Base-by-base conservation (phyloP, 2,888 invertebrate genomes). In the Cerastoderma edule region DNA sequence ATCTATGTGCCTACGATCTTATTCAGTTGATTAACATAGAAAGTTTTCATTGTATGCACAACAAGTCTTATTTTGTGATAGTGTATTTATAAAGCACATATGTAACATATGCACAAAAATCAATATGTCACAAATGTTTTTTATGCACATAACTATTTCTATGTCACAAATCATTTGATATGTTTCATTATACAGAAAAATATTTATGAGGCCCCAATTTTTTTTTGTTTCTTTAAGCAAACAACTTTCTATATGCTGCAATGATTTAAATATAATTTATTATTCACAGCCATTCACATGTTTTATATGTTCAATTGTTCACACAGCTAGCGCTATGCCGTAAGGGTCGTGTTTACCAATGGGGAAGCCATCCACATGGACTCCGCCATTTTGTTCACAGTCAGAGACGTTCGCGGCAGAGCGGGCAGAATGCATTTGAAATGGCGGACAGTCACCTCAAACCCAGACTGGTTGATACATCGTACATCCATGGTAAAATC, bases 341-440 rank as follows among this genome's bases (percentile, higher is more conserved):
- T 22, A 94, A 95, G 70, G 95, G 96, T 89, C 94, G 94, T 60
- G 93, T 96, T 65, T 96, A 95, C 89, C 94, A 94, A 0, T 96
- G 96, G 96, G 96, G 96, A 2, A 95, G 95, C 54, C 96, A 96
- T 89, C 96, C 96, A 0, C 96, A 96, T 91, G 95, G 95, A 74
- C 93, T 96, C 8, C 94, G 96, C 63, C 92, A 95, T 30, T 95
- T 95, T 71, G 95, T 95, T 78, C 95, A 95, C 90, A 94, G 94
- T 3, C 94, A 94, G 87, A 94, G 95, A 67, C 94, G 94, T 72
- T 94, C 94, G 4, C 94, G 94, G 8, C 87, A 87, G 22, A 75
- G 70, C 35, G 87, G 85, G 1, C 72, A 75, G 39, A 65, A 70
- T 30, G 28, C 67, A 19, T 78, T 80, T 53, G 84, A 85, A 67